These are phyloP conservation scores for Salvelinus alpinus DNA, from an alignment of 2,113 vertebrate genomes.

Conservation along the genomic window DNA sequence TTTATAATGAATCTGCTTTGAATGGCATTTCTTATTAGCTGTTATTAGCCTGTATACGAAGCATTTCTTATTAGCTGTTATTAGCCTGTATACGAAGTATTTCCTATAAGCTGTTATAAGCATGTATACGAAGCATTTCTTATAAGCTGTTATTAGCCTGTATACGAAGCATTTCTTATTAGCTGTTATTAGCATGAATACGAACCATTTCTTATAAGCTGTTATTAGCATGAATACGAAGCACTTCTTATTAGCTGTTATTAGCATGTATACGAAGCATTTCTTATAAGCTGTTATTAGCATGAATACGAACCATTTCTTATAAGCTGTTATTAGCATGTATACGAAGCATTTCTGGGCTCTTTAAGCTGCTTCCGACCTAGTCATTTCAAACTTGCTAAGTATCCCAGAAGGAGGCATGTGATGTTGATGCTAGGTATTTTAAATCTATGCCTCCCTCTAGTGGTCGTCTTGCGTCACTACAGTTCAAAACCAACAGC, in stretches of 20 bases:
- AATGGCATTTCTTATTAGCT: conserved; percentile 26
- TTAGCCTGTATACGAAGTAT: conserved; percentile 1
- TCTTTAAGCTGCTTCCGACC: neutral
- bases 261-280: neutral
- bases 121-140: neutral
- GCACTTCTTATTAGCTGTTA: conserved; percentile 19
- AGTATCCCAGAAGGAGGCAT: conserved; percentile 1
- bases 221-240: neutral
- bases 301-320: neutral
- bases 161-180: conserved; percentile 14
- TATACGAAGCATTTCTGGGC: neutral
- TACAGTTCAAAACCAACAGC: conserved; percentile 4
- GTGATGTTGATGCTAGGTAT: conserved; percentile 3
- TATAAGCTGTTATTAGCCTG: neutral
- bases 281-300: conserved; percentile 8
- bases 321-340: conserved; percentile 21
- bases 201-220: conserved; percentile 7
- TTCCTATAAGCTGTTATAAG: conserved; percentile 24
- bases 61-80: conserved; percentile 27
- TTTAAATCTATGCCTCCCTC: conserved; percentile 13
- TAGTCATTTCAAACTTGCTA: neutral
- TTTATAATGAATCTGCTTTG: conserved; percentile 38
- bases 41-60: conserved; percentile 8
- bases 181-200: conserved; percentile 16
- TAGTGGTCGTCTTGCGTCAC: conserved; percentile 13